Percentiles rank a stretch among this genome's conserved stretches.
Conservation (phyloP, 2,113 vertebrate genomes). For the Crotalus viridis region DNA sequence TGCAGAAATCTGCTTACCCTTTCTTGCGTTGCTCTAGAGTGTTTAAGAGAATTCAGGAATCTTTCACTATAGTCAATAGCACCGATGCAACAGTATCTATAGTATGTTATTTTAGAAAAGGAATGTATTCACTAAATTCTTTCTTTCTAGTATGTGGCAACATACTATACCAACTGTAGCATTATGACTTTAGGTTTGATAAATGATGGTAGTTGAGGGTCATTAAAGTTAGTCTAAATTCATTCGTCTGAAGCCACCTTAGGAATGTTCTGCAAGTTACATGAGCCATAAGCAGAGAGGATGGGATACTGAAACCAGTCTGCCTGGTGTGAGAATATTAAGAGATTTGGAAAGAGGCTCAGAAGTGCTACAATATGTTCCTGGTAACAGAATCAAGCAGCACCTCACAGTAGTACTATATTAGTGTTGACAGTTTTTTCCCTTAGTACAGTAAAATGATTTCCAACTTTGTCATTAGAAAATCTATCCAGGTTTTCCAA, state of each 20-base stretch:
- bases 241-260: background rate
- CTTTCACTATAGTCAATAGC: background rate
- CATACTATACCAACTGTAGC: background rate
- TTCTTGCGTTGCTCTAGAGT: background rate
- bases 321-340: background rate
- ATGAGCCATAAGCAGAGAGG: background rate
- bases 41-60: background rate
- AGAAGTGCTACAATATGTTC: background rate
- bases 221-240: slow-evolving; percentile 22
- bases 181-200: background rate
- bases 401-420: background rate
- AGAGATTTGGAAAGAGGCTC: background rate
- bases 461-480: background rate
- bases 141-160: background rate
- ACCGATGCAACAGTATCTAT: background rate
- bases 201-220: slow-evolving; percentile 9
- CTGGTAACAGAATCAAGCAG: background rate
- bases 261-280: background rate
- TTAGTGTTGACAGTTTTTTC: background rate
- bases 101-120: background rate
- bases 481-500: background rate
- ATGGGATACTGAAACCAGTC: background rate
- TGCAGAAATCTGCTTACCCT: background rate
- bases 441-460: background rate
- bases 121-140: slow-evolving; percentile 6